A percentile compares a stretch with the other conserved stretches of the same genome.
These are phyloP conservation scores for Caretta caretta DNA, from an alignment of 2,113 vertebrate genomes.

Conservation along the genomic window DNA sequence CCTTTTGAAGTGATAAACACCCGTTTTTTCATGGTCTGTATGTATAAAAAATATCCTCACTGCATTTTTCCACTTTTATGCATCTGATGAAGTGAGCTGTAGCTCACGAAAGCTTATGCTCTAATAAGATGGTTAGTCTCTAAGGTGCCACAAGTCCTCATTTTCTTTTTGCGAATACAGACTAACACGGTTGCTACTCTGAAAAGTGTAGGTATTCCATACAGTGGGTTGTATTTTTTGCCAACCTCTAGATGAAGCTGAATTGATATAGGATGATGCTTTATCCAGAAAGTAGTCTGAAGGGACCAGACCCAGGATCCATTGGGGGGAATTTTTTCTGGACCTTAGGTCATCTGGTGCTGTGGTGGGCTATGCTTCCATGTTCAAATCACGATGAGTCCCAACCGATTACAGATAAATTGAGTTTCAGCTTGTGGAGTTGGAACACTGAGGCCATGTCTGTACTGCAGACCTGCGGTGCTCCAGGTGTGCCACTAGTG, in stretches of 20 bases:
- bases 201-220: not conserved
- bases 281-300: not conserved
- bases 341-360: not conserved
- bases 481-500: no score
- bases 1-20: no score
- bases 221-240: not conserved
- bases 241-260: not conserved
- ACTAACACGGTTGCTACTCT: no score
- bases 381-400: not conserved
- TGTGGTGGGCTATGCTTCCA: not conserved
- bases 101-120: no score
- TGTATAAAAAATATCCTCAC: no score
- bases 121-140: no score
- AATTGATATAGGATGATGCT: not conserved
- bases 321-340: not conserved
- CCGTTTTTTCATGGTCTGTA: no score
- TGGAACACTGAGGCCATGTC: not conserved
- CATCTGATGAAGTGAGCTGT: no score
- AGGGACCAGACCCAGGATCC: not conserved
- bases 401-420: not conserved
- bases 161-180: no score
- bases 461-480: no score
- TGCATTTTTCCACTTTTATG: no score
- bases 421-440: not conserved
- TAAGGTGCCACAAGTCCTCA: no score